A percentile compares a stretch with the other conserved stretches of the same genome.
Evolutionary conservation across 2,888 invertebrate species (phyloP).

Genomic region (Pilophorus perplexus): DNA sequence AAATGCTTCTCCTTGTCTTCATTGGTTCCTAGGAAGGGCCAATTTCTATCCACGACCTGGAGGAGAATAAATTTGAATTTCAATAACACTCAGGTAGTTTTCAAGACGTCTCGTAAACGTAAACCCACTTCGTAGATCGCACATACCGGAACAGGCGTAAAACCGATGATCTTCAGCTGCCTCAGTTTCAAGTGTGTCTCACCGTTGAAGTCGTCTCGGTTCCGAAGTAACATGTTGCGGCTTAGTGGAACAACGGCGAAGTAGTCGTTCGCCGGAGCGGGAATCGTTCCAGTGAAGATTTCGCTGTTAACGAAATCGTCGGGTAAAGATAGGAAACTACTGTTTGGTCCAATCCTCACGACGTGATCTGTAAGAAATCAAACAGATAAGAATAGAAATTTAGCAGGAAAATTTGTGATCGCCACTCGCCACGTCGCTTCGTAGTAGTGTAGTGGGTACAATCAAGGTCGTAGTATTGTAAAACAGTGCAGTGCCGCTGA

Average conservation of each 20-base stretch:
- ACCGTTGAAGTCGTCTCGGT: constrained; percentile 60
- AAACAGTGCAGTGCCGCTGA: too few relatives aligned
- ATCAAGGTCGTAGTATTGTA: too few relatives aligned
- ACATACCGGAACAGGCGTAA: constrained; percentile 52
- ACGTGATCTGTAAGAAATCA: constrained; percentile 58
- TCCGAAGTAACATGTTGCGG: constrained; percentile 58
- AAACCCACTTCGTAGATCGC: too few relatives aligned
- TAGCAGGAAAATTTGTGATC: background rate
- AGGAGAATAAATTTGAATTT: too few relatives aligned
- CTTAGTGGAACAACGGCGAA: constrained; percentile 61
- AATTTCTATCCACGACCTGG: too few relatives aligned
- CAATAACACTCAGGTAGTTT: too few relatives aligned
- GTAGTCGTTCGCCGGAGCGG: constrained; percentile 51
- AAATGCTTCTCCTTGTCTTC: too few relatives aligned
- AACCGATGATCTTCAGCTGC: constrained; percentile 61
- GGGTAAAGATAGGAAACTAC: constrained; percentile 53
- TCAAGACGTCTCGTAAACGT: too few relatives aligned
- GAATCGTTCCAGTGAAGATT: constrained; percentile 52
- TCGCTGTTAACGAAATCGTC: constrained; percentile 47
- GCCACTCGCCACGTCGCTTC: too few relatives aligned
- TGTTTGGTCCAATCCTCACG: constrained; percentile 58
- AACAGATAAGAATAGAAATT: background rate
- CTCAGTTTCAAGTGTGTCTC: constrained; percentile 61
- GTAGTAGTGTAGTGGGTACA: too few relatives aligned
- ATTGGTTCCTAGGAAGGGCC: too few relatives aligned